Evolutionary conservation across 2,797 vertebrate genomes (phyloP).

Genomic region (Sebastiscus tertius): DNA sequence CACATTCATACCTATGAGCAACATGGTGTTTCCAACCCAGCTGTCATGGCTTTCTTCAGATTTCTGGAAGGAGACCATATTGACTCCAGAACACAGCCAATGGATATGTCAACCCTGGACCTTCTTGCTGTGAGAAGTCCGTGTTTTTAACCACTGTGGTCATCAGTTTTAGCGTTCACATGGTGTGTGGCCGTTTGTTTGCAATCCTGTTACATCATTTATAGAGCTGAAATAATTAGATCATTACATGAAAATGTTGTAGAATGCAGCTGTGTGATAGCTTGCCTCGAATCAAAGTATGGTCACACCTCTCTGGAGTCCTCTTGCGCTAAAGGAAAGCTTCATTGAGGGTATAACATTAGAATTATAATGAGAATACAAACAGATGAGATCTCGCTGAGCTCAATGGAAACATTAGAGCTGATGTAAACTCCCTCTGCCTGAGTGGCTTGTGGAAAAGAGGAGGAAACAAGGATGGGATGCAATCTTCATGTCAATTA

Average conservation of each 20-base stretch:
- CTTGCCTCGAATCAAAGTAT: not conserved
- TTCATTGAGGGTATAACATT: not conserved
- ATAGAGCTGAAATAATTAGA: not conserved
- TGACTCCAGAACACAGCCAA: not conserved
- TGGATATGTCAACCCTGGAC: not conserved
- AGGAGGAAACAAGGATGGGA: not conserved
- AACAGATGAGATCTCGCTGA: not conserved
- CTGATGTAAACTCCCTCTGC: not conserved
- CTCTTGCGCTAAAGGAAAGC: not conserved
- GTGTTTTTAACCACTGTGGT: not conserved
- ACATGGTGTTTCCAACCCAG: not conserved
- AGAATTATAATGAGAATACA: slow-evolving; percentile 1
- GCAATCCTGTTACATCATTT: slow-evolving; percentile 19
- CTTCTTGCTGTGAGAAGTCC: not conserved
- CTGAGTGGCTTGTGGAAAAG: not conserved
- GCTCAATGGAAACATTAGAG: not conserved
- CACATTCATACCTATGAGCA: not conserved
- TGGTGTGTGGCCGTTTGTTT: not conserved
- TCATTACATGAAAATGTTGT: not conserved
- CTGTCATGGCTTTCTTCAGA: not conserved
- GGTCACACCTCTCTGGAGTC: not conserved
- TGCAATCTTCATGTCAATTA: slow-evolving; percentile 9
- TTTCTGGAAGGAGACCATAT: not conserved
- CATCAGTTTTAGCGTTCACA: not conserved
- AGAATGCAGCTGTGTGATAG: not conserved